Evolutionary conservation across 2,888 invertebrate genomes (phyloP).

Genomic region (Noctua janthina): DNA sequence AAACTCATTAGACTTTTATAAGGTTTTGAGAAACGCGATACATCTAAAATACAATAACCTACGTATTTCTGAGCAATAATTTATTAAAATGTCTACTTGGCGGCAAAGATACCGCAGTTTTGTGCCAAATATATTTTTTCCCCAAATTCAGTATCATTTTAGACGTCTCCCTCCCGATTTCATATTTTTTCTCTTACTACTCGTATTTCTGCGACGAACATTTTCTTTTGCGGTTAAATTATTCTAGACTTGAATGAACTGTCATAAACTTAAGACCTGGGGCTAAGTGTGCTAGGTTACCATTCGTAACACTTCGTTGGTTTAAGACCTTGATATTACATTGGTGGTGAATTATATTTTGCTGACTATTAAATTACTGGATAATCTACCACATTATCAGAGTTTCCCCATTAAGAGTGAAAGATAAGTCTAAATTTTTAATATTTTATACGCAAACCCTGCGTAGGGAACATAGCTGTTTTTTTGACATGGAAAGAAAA

Average conservation of each 20-base stretch:
- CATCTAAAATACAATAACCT: constrained; percentile 13
- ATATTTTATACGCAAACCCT: no score
- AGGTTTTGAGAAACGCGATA: constrained; percentile 9
- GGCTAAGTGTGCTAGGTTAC: background rate
- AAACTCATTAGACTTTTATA: background rate
- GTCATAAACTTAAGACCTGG: constrained; percentile 6
- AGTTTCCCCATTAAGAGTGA: background rate
- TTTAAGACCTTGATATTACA: constrained; percentile 1
- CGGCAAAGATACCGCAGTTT: constrained; percentile 35
- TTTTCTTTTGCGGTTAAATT: constrained; percentile 17
- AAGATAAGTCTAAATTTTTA: background rate
- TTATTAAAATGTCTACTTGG: constrained; percentile 47
- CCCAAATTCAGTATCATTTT: constrained; percentile 16
- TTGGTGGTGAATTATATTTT: background rate
- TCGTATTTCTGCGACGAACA: background rate
- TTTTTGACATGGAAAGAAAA: no score
- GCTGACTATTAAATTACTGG: background rate
- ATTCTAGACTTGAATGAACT: constrained; percentile 21
- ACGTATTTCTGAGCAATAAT: constrained; percentile 30
- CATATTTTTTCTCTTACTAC: constrained; percentile 31
- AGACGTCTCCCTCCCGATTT: constrained; percentile 24
- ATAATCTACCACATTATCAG: background rate
- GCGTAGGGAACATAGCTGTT: no score
- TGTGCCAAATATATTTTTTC: constrained; percentile 51
- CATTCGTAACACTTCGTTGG: background rate